Base-by-base conservation (phyloP, 2,797 vertebrate species). In the Semaprochilodus insignis region DNA sequence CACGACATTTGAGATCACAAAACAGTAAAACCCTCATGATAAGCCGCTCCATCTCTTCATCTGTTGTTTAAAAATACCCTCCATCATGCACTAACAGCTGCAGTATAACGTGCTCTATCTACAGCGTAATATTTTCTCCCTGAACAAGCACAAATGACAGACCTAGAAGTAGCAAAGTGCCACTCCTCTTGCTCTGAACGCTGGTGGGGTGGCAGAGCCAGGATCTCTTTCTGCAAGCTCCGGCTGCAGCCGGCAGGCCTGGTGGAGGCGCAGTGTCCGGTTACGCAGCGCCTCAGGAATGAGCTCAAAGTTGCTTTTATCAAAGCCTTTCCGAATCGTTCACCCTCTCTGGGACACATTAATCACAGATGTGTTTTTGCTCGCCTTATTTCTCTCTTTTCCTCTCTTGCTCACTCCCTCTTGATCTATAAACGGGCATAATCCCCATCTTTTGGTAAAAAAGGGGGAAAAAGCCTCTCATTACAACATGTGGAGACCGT, bases 291-390 rank as follows among this genome's bases (percentile, higher is more conserved):
- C 91, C 85, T 94, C 89, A 94, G 93, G 93, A 95, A 95, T 95
- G 93, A 92, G 91, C 91, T 88, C 82, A 85, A 88, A 93, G 92
- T 91, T 93, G 92, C 90, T 88, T 93, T 90, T 94, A 95, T 95
- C 94, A 93, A 94, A 95, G 93, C 84, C 85, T 91, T 92, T 91
- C 88, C 89, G 90, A 91, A 88, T 90, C 66, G 88, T 88, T 88
- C 78, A 51, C 80, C 82, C 87, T 88, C 90, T 93, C 91, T 94
- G 94, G 91, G 92, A 74, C 89, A 92, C 93, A 95, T 95, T 95
- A 94, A 93, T 94, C 92, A 91, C 94, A 95, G 93, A 95, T 95
- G 94, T 95, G 92, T 91, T 86, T 85, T 81, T 87, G 89, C 85
- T 81, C 36, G 63, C 80, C 84, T 76, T 74, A 75, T 74, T 27